Base-by-base conservation (phyloP, 1,140 invertebrate species). In the Drosophila pseudoobscura region DNA sequence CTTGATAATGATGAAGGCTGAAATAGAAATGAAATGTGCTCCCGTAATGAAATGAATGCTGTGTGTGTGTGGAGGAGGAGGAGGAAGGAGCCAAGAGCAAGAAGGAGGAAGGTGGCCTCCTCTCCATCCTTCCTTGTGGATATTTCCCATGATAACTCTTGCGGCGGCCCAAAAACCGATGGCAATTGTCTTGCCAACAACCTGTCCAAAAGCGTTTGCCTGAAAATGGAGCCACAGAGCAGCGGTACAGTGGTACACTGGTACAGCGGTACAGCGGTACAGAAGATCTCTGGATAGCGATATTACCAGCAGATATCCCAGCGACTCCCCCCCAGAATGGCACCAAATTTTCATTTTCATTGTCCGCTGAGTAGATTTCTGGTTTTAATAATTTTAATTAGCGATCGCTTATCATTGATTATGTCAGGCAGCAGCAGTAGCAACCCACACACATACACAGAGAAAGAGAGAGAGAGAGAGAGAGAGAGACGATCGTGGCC, bases 111-210 rank as follows among this genome's bases (percentile, higher is more conserved):
- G 53, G n/a, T 26, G 39, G 35, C 20, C 26, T 39, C 35, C 26
- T 50, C 17, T 20, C 54, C 57, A 59, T 58, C 7, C 59, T 58
- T 66, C 49, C 49, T 60, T 63, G 26, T 63, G 46, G 56, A 9
- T 57, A 26, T 64, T 85, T 87, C 82, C 74, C 82, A 87, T 87
- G 82, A 87, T 87, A 87, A 88, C 83, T 84, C 75, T 74, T 47
- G 55, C 29, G 13, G 35, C 9, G 35, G 35, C 35, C 35, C 35
- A 39, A 39, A 39, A 39, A 39, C 35, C 35, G 35, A 39, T 44
- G 13, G 76, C 80, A 85, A 84, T 87, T 87, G 82, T 87, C 82
- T 87, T 87, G 82, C 82, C 82, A 87, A 78, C 82, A 87, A 87
- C 82, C 82, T 87, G 82, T 87, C 80, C 57, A 45, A 62, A 45